Conservation (phyloP, 1,140 invertebrate species). For the Chymomyza costata region DNA sequence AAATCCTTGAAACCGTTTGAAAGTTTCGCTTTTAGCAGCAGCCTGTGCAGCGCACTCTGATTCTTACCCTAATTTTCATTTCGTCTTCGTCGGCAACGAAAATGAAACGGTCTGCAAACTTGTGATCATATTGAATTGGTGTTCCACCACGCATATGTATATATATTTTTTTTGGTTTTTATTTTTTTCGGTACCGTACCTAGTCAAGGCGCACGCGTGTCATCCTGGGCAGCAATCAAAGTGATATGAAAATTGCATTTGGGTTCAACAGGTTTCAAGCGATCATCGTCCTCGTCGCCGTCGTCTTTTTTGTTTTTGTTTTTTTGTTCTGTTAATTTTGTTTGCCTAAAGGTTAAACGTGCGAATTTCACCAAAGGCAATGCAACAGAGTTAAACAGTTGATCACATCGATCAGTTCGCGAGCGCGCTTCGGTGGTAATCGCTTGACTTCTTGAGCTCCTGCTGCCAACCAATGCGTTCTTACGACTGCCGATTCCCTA, state of each 20-base stretch:
- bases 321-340: conserved; percentile 33
- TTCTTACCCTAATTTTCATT: conserved; percentile 69
- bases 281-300: conserved; percentile 11
- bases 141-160: conserved; percentile 31
- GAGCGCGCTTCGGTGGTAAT: conserved; percentile 60
- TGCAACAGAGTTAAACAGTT: conserved; percentile 3
- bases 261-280: conserved; percentile 66
- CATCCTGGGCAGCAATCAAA: conserved; percentile 72
- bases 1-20: conserved; percentile 71
- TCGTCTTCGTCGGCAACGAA: conserved; percentile 42
- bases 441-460: conserved; percentile 59
- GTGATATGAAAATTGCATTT: conserved; percentile 74
- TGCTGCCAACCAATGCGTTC: conserved; percentile 22
- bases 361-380: conserved; percentile 67
- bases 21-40: conserved; percentile 57
- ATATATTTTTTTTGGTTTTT: too few relatives aligned
- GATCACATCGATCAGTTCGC: conserved; percentile 38
- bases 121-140: conserved; percentile 19
- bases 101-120: conserved; percentile 36
- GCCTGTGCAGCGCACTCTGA: too few relatives aligned
- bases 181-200: too few relatives aligned
- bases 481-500: conserved; percentile 31
- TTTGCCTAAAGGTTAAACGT: conserved; percentile 74
- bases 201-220: conserved; percentile 59
- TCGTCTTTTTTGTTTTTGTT: conserved; percentile 8